Percentiles rank a stretch among this genome's conserved stretches.
These are phyloP conservation scores for Meteorus colon DNA, from an alignment of 2,888 invertebrate genomes.

Conservation along the genomic window DNA sequence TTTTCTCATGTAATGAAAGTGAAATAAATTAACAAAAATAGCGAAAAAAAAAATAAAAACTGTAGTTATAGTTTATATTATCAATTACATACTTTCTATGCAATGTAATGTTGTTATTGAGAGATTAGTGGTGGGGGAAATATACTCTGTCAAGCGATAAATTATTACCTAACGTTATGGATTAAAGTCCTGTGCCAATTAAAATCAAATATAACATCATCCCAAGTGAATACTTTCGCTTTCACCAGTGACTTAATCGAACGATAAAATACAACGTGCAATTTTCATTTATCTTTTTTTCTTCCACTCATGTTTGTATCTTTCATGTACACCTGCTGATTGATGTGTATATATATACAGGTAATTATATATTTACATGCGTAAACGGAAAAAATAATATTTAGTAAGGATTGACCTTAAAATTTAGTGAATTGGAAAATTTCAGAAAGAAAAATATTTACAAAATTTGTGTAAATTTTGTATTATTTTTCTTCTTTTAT, in stretches of 20 bases:
- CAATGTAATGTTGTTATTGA: conserved; percentile 19
- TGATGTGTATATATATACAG: not conserved
- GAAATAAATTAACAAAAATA: not conserved
- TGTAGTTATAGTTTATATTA: not conserved
- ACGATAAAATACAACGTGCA: conserved; percentile 20
- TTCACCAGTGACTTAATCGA: conserved; percentile 39
- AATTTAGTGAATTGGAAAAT: conserved; percentile 7
- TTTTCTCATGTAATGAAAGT: not conserved
- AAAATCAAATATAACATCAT: conserved; percentile 41
- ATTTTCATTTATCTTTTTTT: not conserved
- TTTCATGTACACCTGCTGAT: not conserved
- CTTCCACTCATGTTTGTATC: not conserved
- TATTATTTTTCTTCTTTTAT: too few species aligned
- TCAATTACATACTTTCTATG: conserved; percentile 37
- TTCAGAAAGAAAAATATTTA: not conserved
- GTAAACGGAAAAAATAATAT: not conserved
- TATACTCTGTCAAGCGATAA: conserved; percentile 37
- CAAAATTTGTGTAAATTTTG: too few species aligned
- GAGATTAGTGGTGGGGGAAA: conserved; percentile 15
- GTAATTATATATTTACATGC: not conserved
- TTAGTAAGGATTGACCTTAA: not conserved
- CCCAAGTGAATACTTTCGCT: conserved; percentile 40
- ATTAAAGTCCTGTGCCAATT: conserved; percentile 40
- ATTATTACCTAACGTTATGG: conserved; percentile 37
- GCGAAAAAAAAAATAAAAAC: not conserved